phyloP scores from a whole-genome alignment of 2,113 vertebrate genomes.

The Nycticryphes semicollaris region DNA sequence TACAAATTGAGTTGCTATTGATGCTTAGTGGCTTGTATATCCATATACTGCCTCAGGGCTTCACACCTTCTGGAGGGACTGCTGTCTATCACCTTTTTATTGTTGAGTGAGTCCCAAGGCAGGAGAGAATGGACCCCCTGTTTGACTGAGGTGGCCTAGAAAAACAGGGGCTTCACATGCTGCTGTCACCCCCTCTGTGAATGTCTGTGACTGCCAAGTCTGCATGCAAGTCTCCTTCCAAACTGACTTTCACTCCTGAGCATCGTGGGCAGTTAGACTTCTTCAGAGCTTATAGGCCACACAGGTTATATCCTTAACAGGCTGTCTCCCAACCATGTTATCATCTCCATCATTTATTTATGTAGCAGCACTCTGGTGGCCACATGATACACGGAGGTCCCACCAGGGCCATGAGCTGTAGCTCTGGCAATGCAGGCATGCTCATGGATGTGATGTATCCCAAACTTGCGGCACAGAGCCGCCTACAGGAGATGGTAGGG shows the following conservation, averaged over 20 bases:
- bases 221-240: neutral
- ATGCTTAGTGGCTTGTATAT: neutral
- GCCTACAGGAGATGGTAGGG: neutral
- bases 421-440: neutral
- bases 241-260: neutral
- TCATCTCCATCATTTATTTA: accelerated
- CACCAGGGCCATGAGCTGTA: neutral
- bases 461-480: neutral
- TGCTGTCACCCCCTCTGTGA: neutral
- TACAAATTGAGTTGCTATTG: neutral
- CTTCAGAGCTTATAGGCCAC: neutral
- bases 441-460: neutral
- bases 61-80: neutral
- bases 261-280: neutral
- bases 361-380: neutral
- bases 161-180: neutral
- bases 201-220: neutral
- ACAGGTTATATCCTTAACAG: neutral
- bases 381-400: neutral
- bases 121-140: neutral
- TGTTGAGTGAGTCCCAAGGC: neutral
- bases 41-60: neutral
- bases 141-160: neutral
- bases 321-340: accelerated
- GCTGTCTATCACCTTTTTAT: neutral